Evolutionary conservation across 2,113 vertebrate genomes (phyloP).

Genomic region (Lipophrys pholis): DNA sequence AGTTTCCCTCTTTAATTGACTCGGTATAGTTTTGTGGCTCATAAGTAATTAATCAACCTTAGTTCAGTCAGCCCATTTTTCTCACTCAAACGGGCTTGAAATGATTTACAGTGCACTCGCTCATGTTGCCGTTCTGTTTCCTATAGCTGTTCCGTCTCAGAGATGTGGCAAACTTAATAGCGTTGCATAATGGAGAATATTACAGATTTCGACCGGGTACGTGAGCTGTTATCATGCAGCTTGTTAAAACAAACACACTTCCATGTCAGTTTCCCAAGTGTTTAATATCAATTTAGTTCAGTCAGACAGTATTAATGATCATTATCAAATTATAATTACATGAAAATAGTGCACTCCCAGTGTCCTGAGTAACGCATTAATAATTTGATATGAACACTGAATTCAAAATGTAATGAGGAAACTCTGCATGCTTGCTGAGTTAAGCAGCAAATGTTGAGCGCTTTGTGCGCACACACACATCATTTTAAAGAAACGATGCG

Average conservation of each 20-base stretch:
- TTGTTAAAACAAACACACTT: neutral
- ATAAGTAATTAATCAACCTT: no score
- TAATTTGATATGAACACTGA: slow-evolving; percentile 23
- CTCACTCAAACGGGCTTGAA: no score
- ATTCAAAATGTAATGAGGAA: slow-evolving; percentile 8
- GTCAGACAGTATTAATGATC: slow-evolving; percentile 1
- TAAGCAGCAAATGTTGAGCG: slow-evolving; percentile 3
- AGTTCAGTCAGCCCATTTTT: no score
- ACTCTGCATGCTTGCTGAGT: slow-evolving; percentile 3
- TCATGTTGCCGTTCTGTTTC: no score
- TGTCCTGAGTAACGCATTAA: neutral
- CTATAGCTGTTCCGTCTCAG: no score
- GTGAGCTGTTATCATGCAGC: slow-evolving; percentile 2
- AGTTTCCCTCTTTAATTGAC: no score
- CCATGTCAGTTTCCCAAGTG: neutral
- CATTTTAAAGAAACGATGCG: neutral
- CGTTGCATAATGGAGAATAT: neutral
- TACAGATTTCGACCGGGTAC: neutral
- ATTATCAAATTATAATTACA: slow-evolving; percentile 29
- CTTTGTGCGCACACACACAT: slow-evolving; percentile 1
- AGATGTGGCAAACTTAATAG: neutral
- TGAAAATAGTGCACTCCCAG: slow-evolving; percentile 1
- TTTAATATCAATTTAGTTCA: slow-evolving; percentile 3
- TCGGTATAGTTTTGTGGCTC: no score
- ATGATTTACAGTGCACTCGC: no score